Percentiles rank a stretch among this genome's conserved stretches.
Evolutionary conservation across 1,140 invertebrate species (phyloP).

Genomic region (Ooceraea biroi): DNA sequence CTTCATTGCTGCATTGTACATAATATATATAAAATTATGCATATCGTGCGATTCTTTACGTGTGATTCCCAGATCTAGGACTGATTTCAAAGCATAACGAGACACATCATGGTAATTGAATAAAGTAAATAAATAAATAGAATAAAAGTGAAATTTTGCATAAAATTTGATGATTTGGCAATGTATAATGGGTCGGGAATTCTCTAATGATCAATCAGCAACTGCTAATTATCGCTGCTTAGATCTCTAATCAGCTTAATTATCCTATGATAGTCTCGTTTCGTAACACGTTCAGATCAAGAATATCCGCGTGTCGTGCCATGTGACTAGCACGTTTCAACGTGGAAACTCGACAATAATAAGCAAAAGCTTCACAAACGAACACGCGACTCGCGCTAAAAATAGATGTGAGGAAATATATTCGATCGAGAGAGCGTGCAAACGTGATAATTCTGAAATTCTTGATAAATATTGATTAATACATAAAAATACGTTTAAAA

Average conservation of each 20-base stretch:
- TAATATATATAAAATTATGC: slow-evolving; percentile 28
- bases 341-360: background rate
- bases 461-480: background rate
- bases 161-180: too few species aligned
- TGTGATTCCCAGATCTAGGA: background rate
- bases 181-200: too few species aligned
- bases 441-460: background rate
- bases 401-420: background rate
- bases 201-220: too few species aligned
- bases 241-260: too few species aligned
- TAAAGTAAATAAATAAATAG: too few species aligned
- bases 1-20: slow-evolving; percentile 80
- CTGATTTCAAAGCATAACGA: background rate
- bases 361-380: background rate
- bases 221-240: too few species aligned
- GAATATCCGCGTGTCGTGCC: slow-evolving; percentile 16
- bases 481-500: background rate
- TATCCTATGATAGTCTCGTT: background rate
- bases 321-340: slow-evolving; percentile 14
- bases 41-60: background rate
- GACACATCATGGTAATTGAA: too few species aligned
- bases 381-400: background rate
- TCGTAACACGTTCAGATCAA: background rate
- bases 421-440: background rate
- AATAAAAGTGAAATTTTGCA: too few species aligned